phyloP scores from a whole-genome alignment of 2,113 vertebrate genomes.

The Callaeas wilsoni region DNA sequence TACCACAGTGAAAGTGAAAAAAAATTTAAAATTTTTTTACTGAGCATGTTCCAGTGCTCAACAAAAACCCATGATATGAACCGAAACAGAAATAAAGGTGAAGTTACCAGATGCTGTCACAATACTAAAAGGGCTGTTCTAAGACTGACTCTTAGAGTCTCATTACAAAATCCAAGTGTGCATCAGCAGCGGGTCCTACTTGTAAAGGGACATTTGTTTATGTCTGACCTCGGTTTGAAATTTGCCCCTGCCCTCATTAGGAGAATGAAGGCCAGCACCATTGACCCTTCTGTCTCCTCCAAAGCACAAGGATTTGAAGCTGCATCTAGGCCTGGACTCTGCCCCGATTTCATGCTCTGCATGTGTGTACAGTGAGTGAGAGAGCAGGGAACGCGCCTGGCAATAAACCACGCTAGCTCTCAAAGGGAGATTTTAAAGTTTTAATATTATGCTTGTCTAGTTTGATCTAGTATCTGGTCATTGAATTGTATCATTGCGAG shows the following conservation, averaged over 20 bases:
- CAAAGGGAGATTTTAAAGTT: conserved; percentile 16
- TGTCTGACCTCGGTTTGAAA: background rate
- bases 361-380: background rate
- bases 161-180: background rate
- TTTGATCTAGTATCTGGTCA: conserved; percentile 52
- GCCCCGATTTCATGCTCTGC: background rate
- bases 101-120: background rate
- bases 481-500: conserved; percentile 53
- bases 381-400: background rate
- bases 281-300: background rate
- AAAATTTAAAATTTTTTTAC: background rate
- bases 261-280: background rate
- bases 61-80: background rate
- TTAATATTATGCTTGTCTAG: conserved; percentile 55
- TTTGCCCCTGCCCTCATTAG: background rate
- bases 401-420: background rate
- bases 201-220: background rate
- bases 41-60: background rate
- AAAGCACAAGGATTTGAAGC: background rate
- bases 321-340: background rate
- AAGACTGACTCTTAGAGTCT: background rate
- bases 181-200: background rate
- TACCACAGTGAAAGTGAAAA: background rate
- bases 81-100: background rate
- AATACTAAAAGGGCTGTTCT: background rate